Percentiles rank a stretch among this genome's conserved stretches.
Conservation (phyloP, 1,140 invertebrate genomes). For the Danaus plexippus region DNA sequence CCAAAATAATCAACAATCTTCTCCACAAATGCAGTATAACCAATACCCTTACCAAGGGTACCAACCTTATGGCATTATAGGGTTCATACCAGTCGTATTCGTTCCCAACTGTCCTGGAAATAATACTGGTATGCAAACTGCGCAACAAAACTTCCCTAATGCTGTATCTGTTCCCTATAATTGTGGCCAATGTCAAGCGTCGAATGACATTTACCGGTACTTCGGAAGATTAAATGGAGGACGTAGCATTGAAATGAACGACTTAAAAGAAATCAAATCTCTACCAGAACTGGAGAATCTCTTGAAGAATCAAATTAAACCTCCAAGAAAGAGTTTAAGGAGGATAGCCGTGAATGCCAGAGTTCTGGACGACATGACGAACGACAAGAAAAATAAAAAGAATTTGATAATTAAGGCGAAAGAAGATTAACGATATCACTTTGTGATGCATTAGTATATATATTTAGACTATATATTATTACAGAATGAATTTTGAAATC, state of each 20-base stretch:
- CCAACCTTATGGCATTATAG: constrained; percentile 66
- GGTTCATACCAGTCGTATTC: constrained; percentile 75
- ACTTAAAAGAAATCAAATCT: constrained; percentile 52
- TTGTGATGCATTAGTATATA: constrained; percentile 5
- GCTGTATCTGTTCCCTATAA: constrained; percentile 67
- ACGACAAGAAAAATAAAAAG: constrained; percentile 26
- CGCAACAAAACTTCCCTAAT: constrained; percentile 72
- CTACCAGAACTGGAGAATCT: constrained; percentile 50
- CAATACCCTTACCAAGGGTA: constrained; percentile 33
- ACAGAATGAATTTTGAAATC: constrained; percentile 48
- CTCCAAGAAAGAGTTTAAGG: constrained; percentile 37
- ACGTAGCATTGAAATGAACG: constrained; percentile 38
- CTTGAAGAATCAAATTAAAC: constrained; percentile 50
- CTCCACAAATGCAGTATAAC: constrained; percentile 26
- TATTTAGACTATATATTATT: constrained; percentile 6
- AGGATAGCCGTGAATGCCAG: constrained; percentile 43
- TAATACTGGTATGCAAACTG: constrained; percentile 51
- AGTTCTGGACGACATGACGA: constrained; percentile 37
- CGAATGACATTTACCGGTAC: constrained; percentile 41
- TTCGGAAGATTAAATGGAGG: constrained; percentile 43
- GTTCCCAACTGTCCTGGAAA: constrained; percentile 74
- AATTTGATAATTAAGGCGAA: constrained; percentile 3
- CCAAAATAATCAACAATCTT: constrained; percentile 37
- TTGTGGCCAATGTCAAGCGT: constrained; percentile 57
- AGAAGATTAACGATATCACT: constrained; percentile 9